A percentile compares a stretch with the other conserved stretches of the same genome.
phyloP scores from a whole-genome alignment of 2,888 invertebrate genomes.

The Sinhomidia bicolor region DNA sequence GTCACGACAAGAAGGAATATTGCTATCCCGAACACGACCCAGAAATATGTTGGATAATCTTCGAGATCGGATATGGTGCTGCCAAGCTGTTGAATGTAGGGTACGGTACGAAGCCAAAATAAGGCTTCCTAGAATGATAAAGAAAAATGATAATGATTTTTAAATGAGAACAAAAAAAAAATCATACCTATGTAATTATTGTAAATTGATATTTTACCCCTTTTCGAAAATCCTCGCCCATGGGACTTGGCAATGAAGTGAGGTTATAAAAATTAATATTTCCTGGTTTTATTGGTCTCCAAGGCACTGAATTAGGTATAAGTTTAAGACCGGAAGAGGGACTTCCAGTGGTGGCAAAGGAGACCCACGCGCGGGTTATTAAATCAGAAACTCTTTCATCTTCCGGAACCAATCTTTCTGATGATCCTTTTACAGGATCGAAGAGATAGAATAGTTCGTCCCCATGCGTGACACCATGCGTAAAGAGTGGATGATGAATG shows the following conservation, averaged over 20 bases:
- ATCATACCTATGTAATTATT: not conserved
- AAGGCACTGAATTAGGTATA: constrained; percentile 68
- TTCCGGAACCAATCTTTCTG: constrained; percentile 52
- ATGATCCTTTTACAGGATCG: constrained; percentile 69
- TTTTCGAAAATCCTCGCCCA: constrained; percentile 78
- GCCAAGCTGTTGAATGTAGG: constrained; percentile 76
- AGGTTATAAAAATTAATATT: constrained; percentile 78
- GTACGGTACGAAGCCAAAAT: constrained; percentile 78
- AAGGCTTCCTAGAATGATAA: constrained; percentile 78
- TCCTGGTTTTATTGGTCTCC: constrained; percentile 77
- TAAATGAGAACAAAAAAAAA: not conserved
- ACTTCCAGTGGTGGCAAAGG: constrained; percentile 76
- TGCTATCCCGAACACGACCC: constrained; percentile 76
- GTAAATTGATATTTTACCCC: constrained; percentile 65
- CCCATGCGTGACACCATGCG: constrained; percentile 74
- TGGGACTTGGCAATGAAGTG: constrained; percentile 71
- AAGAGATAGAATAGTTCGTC: constrained; percentile 78
- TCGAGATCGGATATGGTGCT: constrained; percentile 75
- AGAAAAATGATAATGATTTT: no score
- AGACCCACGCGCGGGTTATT: constrained; percentile 72
- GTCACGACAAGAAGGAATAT: constrained; percentile 75
- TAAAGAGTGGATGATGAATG: constrained; percentile 76
- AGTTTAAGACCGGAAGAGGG: constrained; percentile 69
- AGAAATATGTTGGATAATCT: constrained; percentile 75
- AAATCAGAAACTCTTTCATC: constrained; percentile 76